Conservation (phyloP, 2,113 vertebrate species). For the Danio rerio region GRCz12tu NC_133198.1:41139501-41140000, state of each 20-base stretch:
- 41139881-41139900: no score
- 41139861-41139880: no score
- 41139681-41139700: neutral
- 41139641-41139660: conserved; percentile 11
- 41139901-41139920: no score
- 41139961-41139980: no score
- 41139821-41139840: no score
- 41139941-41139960: no score
- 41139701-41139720: neutral
- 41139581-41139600: conserved; percentile 1
- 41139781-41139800: no score
- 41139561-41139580: conserved; percentile 9
- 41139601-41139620: neutral
- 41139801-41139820: no score
- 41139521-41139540: neutral
- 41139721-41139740: neutral
- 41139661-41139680: neutral
- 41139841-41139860: no score
- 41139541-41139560: neutral
- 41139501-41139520: neutral
- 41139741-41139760: neutral
- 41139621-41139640: conserved; percentile 9
- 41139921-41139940: no score
- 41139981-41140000: no score
- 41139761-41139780: neutral